Conservation (phyloP, 2,113 vertebrate species). For the Podarcis raffonei region DNA sequence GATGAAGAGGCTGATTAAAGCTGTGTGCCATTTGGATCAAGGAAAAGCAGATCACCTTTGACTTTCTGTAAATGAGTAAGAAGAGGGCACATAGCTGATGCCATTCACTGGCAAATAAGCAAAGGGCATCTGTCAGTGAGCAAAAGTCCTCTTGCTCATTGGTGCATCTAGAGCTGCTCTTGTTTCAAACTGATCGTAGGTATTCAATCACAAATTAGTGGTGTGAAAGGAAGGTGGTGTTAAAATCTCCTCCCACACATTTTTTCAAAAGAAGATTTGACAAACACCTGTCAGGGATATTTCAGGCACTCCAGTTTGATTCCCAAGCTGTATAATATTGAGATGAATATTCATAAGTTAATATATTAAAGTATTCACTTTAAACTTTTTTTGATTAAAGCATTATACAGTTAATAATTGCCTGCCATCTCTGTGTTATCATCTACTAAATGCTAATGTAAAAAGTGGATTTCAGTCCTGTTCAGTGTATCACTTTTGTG, state of each 20-base stretch:
- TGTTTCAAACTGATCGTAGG: neutral
- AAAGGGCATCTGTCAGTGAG: neutral
- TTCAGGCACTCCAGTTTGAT: neutral
- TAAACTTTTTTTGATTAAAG: neutral
- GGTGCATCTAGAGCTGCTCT: neutral
- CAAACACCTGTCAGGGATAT: neutral
- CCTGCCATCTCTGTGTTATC: neutral
- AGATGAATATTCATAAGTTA: neutral
- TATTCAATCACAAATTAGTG: neutral
- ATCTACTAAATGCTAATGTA: neutral
- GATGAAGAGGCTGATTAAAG: conserved; percentile 12
- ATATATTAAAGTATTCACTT: neutral
- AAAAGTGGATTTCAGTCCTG: neutral
- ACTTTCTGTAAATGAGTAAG: conserved; percentile 1
- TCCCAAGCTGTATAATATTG: neutral
- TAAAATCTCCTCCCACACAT: neutral
- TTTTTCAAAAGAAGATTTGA: neutral
- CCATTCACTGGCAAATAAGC: neutral
- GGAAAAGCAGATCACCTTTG: neutral
- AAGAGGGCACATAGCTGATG: neutral
- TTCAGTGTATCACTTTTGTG: neutral
- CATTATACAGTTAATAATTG: neutral
- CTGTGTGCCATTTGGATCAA: conserved; percentile 3
- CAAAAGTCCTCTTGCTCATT: neutral
- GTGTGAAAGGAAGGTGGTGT: neutral